Evolutionary conservation across 2,113 vertebrate species (phyloP).

Genomic region (Excalfactoria chinensis): DNA sequence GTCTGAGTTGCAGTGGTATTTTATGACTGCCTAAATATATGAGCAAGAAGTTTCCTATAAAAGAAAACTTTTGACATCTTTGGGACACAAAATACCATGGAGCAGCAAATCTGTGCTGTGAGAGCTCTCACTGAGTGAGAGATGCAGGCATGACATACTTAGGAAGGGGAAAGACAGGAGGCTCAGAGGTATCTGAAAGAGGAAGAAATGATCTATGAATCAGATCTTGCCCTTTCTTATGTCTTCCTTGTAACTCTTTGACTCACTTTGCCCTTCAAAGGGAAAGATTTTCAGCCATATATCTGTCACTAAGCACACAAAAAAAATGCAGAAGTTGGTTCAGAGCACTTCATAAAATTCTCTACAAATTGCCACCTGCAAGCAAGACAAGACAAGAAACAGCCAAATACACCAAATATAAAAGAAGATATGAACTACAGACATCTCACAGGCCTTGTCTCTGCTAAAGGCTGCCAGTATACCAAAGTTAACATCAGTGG

Average conservation of each 20-base stretch:
- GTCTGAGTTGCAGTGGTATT: not conserved
- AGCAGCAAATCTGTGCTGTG: not conserved
- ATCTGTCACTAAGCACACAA: not conserved
- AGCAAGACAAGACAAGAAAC: not conserved
- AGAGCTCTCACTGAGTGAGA: not conserved
- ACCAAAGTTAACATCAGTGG: not conserved
- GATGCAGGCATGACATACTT: not conserved
- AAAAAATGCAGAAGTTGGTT: not conserved
- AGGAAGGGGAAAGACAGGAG: not conserved
- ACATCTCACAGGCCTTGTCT: not conserved
- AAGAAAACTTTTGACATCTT: not conserved
- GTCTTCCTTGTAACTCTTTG: not conserved
- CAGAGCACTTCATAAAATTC: not conserved
- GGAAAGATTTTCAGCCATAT: not conserved
- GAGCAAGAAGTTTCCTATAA: not conserved
- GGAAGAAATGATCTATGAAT: not conserved
- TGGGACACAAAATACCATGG: not conserved
- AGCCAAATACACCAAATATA: not conserved
- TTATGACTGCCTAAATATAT: not conserved
- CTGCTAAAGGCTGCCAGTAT: not conserved
- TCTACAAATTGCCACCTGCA: not conserved
- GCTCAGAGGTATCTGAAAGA: not conserved
- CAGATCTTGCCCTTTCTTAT: not conserved
- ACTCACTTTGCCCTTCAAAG: not conserved
- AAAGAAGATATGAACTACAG: not conserved